phyloP scores from a whole-genome alignment of 1,140 invertebrate genomes.

The Nymphalis io region DNA sequence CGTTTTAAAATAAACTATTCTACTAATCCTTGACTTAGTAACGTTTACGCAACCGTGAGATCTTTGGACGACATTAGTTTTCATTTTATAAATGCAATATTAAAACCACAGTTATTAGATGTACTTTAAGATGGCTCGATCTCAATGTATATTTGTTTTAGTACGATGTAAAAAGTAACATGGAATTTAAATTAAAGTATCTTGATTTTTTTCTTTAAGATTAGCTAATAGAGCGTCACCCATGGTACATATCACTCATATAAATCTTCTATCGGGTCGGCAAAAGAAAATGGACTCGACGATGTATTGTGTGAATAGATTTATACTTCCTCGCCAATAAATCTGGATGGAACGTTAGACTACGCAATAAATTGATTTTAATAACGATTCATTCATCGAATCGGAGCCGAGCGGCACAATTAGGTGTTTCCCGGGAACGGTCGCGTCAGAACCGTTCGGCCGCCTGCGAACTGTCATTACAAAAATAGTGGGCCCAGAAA shows the following conservation, averaged over 20 bases:
- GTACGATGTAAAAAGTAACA: too few species aligned
- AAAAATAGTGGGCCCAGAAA: constrained; percentile 77
- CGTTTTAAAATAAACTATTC: constrained; percentile 73
- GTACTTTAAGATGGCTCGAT: too few species aligned
- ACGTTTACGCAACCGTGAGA: constrained; percentile 69
- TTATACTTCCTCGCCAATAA: constrained; percentile 41
- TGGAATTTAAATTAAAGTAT: too few species aligned
- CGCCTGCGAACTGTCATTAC: constrained; percentile 77
- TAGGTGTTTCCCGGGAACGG: constrained; percentile 70
- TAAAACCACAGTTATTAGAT: too few species aligned
- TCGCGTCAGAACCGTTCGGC: constrained; percentile 40
- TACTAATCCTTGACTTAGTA: constrained; percentile 74
- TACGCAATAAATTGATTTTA: constrained; percentile 52
- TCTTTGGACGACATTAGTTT: constrained; percentile 43
- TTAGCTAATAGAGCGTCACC: not conserved
- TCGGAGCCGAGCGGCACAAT: constrained; percentile 54
- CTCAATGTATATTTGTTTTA: too few species aligned
- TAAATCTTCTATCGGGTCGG: constrained; percentile 26
- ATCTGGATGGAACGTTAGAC: constrained; percentile 44
- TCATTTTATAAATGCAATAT: not conserved
- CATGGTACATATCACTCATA: constrained; percentile 2
- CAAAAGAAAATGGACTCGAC: constrained; percentile 37
- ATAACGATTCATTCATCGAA: constrained; percentile 62
- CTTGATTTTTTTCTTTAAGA: too few species aligned
- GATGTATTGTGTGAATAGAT: constrained; percentile 42